Evolutionary conservation across 2,888 invertebrate genomes (phyloP).

Genomic region (Athrips mouffetella): DNA sequence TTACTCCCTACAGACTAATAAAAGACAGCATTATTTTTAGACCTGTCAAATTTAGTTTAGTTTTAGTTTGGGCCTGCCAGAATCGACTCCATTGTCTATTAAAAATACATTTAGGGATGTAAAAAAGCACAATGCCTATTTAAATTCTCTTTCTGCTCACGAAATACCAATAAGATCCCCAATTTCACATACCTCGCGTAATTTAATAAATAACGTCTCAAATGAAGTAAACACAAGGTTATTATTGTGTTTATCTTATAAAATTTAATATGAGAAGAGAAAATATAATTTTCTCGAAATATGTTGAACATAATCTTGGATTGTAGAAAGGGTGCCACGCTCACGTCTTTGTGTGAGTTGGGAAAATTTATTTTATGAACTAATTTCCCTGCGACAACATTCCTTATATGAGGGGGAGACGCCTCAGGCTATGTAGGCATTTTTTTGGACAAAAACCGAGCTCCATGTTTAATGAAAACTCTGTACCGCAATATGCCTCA

Average conservation of each 20-base stretch:
- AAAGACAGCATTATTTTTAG: too few species aligned
- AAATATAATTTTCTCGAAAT: slow-evolving; percentile 9
- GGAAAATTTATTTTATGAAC: slow-evolving; percentile 68
- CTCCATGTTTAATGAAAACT: slow-evolving; percentile 74
- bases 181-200: background rate
- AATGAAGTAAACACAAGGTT: slow-evolving; percentile 8
- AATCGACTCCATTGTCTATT: too few species aligned
- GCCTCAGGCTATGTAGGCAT: slow-evolving; percentile 61
- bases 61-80: too few species aligned
- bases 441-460: slow-evolving; percentile 63
- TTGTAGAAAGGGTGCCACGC: slow-evolving; percentile 35
- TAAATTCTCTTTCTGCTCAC: background rate
- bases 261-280: slow-evolving; percentile 8
- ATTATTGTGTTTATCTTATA: slow-evolving; percentile 2
- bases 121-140: too few species aligned
- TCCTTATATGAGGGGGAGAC: slow-evolving; percentile 58
- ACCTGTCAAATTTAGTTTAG: too few species aligned
- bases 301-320: slow-evolving; percentile 35
- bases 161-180: background rate
- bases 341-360: slow-evolving; percentile 36
- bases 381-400: slow-evolving; percentile 72
- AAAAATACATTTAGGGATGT: too few species aligned
- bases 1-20: too few species aligned
- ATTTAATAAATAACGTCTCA: slow-evolving; percentile 5
- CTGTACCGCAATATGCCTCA: slow-evolving; percentile 66